A percentile compares a stretch with the other conserved stretches of the same genome.
Conservation (phyloP, 2,888 invertebrate genomes). For the Eurytoma adleriae region DNA sequence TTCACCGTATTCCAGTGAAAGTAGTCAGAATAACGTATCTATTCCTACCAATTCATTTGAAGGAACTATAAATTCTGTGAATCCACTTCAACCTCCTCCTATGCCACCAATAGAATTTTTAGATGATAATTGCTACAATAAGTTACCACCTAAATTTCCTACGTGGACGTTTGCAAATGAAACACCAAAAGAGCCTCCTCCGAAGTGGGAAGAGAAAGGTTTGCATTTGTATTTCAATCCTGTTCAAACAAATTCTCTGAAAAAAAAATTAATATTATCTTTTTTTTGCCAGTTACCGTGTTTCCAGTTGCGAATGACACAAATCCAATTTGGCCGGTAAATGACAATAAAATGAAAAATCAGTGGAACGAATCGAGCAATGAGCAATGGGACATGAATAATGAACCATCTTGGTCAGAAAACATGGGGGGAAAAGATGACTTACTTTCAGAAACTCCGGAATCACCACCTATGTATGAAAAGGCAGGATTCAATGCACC, state of each 20-base stretch:
- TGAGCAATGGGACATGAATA: conserved; percentile 70
- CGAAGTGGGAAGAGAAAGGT: conserved; percentile 73
- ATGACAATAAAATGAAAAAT: conserved; percentile 64
- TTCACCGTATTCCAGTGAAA: conserved; percentile 73
- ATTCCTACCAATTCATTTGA: conserved; percentile 63
- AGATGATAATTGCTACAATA: conserved; percentile 74
- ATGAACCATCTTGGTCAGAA: conserved; percentile 66
- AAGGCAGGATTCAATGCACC: conserved; percentile 79
- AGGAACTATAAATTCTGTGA: conserved; percentile 60
- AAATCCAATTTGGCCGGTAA: conserved; percentile 70
- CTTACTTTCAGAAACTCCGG: conserved; percentile 79
- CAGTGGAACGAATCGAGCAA: conserved; percentile 71
- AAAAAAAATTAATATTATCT: conserved; percentile 32
- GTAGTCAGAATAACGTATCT: conserved; percentile 70
- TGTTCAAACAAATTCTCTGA: background rate
- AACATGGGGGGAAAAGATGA: conserved; percentile 64
- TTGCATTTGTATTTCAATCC: conserved; percentile 35
- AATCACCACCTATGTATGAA: conserved; percentile 83
- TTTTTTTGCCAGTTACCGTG: conserved; percentile 39
- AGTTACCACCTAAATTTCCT: conserved; percentile 76
- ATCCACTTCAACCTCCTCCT: conserved; percentile 74
- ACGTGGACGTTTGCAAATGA: conserved; percentile 75
- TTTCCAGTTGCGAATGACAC: conserved; percentile 68
- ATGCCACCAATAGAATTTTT: conserved; percentile 74
- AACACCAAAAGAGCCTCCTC: conserved; percentile 66